Evolutionary conservation across 35 echinoderm and acorn worm species (phyloP).

Genomic region (Ophiothrix spiculata): DNA sequence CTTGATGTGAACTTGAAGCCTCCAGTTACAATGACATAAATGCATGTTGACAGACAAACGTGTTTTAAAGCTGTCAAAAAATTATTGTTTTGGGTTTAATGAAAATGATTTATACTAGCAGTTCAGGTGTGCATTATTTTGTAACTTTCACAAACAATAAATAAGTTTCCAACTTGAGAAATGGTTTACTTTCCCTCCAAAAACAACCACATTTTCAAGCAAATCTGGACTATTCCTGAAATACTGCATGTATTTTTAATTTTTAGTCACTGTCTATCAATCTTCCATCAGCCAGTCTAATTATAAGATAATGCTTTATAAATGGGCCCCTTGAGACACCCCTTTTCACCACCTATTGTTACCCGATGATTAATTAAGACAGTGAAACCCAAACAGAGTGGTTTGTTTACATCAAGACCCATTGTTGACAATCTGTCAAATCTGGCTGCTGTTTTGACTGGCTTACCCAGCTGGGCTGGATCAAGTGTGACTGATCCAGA

Average conservation of each 20-base stretch:
- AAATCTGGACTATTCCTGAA: background rate
- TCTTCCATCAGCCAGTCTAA: background rate
- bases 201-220: background rate
- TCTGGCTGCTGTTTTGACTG: background rate
- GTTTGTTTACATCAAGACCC: background rate
- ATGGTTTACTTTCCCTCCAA: background rate
- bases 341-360: background rate
- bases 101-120: background rate
- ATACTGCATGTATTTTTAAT: background rate
- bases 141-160: background rate
- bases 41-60: background rate
- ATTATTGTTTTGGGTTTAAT: background rate
- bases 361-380: background rate
- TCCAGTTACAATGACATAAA: background rate
- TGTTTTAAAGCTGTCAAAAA: background rate
- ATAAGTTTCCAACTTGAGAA: background rate
- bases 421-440: background rate
- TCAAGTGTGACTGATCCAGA: background rate
- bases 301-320: background rate
- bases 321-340: background rate
- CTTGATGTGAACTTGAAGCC: background rate
- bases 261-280: background rate
- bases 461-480: background rate
- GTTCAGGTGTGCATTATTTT: background rate
- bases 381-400: background rate